phyloP scores from a whole-genome alignment of 2,888 invertebrate species.

The Nysson spinosus region DNA sequence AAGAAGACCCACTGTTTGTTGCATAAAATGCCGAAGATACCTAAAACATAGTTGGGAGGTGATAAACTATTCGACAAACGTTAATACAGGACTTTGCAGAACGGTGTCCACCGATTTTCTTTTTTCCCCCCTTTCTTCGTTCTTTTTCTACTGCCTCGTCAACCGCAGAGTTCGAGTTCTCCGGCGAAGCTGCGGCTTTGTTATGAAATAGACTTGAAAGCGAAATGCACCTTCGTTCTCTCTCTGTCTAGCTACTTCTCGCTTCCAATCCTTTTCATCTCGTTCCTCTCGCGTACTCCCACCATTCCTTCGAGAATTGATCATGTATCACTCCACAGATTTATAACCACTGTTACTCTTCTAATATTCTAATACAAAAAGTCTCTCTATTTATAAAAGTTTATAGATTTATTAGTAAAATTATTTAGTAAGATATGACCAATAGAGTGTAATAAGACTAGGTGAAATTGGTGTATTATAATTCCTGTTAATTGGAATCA shows the following conservation, averaged over 20 bases:
- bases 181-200: slow-evolving; percentile 65
- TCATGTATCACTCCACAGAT: slow-evolving; percentile 25
- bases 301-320: slow-evolving; percentile 22
- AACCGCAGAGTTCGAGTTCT: slow-evolving; percentile 60
- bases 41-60: slow-evolving; percentile 29
- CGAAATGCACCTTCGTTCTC: slow-evolving; percentile 57
- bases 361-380: no score
- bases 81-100: slow-evolving; percentile 29
- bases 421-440: no score
- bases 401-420: no score
- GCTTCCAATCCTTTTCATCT: slow-evolving; percentile 14
- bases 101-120: slow-evolving; percentile 28
- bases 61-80: slow-evolving; percentile 22
- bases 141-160: slow-evolving; percentile 42
- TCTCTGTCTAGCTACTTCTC: slow-evolving; percentile 15
- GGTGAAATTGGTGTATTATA: no score
- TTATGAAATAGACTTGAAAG: slow-evolving; percentile 71
- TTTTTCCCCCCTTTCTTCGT: slow-evolving; percentile 38
- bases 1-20: no score
- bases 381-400: no score
- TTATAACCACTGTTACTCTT: not conserved
- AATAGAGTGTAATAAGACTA: no score
- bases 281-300: slow-evolving; percentile 3
- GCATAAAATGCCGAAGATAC: no score
- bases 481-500: no score